phyloP scores from a whole-genome alignment of 2,113 vertebrate species.

The Morphnarchus princeps region DNA sequence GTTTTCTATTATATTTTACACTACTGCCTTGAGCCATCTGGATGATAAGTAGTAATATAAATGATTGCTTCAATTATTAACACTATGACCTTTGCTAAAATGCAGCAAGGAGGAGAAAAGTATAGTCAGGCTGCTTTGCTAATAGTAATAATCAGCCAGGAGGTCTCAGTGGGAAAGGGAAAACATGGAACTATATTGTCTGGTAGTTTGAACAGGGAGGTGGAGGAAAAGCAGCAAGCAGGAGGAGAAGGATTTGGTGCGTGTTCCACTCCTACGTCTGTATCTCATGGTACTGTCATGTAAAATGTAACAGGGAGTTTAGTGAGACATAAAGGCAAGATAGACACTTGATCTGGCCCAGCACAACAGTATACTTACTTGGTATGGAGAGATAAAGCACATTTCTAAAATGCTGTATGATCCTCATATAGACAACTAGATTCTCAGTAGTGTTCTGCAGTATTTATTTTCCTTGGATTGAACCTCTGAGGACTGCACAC shows the following conservation, averaged over 20 bases:
- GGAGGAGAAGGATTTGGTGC: background rate
- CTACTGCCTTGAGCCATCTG: background rate
- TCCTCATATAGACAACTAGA: background rate
- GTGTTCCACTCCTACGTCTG: background rate
- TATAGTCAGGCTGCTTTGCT: background rate
- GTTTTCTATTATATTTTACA: background rate
- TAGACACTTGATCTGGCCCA: background rate
- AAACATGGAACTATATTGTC: background rate
- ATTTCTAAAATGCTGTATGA: background rate
- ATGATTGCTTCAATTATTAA: background rate
- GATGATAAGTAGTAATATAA: background rate
- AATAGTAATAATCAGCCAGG: background rate
- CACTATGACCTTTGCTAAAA: background rate
- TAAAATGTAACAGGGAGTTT: background rate
- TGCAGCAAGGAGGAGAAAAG: background rate
- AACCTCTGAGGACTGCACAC: background rate
- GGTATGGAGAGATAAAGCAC: background rate
- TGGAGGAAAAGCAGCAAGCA: background rate
- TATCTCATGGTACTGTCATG: background rate
- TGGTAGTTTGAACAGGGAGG: background rate
- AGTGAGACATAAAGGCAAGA: background rate
- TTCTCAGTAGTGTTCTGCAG: background rate
- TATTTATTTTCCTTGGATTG: background rate
- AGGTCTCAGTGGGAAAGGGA: background rate
- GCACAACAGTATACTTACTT: background rate